Evolutionary conservation across 2,797 vertebrate genomes (phyloP).

Genomic region (Schizopygopsis pylzovi): DNA sequence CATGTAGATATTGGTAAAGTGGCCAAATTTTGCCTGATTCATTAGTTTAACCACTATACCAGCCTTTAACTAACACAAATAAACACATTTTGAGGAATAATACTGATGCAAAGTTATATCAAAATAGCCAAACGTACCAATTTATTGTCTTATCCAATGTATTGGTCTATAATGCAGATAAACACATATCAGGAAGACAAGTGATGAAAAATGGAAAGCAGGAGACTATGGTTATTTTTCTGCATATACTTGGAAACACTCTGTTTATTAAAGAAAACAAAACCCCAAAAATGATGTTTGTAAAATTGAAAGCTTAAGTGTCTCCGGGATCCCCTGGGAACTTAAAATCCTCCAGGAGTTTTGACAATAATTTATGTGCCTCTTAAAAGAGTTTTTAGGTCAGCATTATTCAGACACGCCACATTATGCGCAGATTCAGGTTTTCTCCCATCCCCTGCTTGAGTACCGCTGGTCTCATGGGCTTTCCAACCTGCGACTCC

Average conservation of each 20-base stretch:
- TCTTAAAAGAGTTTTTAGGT: conserved; percentile 58
- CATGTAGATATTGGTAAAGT: not conserved
- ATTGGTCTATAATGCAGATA: not conserved
- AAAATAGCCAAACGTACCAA: not conserved
- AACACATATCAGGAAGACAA: not conserved
- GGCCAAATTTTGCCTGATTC: not conserved
- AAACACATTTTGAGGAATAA: not conserved
- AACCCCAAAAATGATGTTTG: conserved; percentile 6
- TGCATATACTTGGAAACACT: not conserved
- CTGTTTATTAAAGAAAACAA: not conserved
- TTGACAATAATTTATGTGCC: conserved; percentile 58
- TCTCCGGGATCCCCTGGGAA: conserved; percentile 20
- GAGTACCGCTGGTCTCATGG: conserved; percentile 57
- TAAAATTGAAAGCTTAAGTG: conserved; percentile 21
- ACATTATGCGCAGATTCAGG: conserved; percentile 56
- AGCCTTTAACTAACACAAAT: not conserved
- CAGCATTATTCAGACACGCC: conserved; percentile 60
- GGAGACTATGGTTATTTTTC: not conserved
- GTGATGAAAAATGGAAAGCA: not conserved
- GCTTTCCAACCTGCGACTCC: conserved; percentile 58
- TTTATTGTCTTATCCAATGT: not conserved
- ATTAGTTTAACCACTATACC: not conserved
- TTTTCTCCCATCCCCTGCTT: conserved; percentile 49
- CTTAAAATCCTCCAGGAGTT: conserved; percentile 40
- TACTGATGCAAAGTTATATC: not conserved